A percentile compares a stretch with the other conserved stretches of the same genome.
These are phyloP conservation scores for Hydra vulgaris DNA, from an alignment of 30 jellyfish, hydroid and myxozoan genomes.

Conservation along the genomic window DNA sequence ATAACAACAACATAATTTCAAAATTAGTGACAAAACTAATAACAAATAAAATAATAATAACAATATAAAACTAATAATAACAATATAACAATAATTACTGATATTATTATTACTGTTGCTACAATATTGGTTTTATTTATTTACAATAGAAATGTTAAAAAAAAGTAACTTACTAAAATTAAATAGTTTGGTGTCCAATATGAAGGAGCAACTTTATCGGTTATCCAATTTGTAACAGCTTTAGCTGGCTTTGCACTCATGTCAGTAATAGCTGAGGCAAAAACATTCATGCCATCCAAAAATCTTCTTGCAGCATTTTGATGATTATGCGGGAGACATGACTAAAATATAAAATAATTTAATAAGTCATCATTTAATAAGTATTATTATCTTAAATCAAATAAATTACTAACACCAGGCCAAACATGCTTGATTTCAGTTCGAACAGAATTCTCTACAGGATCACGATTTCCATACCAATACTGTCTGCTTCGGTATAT, in stretches of 20 bases:
- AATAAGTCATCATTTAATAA: neutral
- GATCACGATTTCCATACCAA: constrained; percentile 98
- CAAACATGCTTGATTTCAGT: constrained; percentile 85
- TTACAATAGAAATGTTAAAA: no score
- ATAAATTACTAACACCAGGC: constrained; percentile 75
- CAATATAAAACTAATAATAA: no score
- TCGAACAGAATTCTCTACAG: constrained; percentile 83
- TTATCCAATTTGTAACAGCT: constrained; percentile 92
- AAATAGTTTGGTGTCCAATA: constrained; percentile 89
- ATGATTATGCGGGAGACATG: constrained; percentile 49
- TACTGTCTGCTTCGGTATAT: constrained; percentile 89
- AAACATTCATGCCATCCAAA: constrained; percentile 63
- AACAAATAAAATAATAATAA: neutral
- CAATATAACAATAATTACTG: neutral
- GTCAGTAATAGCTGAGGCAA: constrained; percentile 68
- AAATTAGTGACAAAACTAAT: neutral
- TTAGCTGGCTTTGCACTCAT: constrained; percentile 95
- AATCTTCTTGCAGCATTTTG: constrained; percentile 94
- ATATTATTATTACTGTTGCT: no score
- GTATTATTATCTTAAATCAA: neutral
- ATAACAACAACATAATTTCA: no score
- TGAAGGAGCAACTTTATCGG: constrained; percentile 91
- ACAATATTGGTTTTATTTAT: no score
- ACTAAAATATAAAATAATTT: constrained; percentile 22
- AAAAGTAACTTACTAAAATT: constrained; percentile 75